These are phyloP conservation scores for Pheucticus melanocephalus DNA, from an alignment of 2,113 vertebrate genomes.

Conservation along the genomic window DNA sequence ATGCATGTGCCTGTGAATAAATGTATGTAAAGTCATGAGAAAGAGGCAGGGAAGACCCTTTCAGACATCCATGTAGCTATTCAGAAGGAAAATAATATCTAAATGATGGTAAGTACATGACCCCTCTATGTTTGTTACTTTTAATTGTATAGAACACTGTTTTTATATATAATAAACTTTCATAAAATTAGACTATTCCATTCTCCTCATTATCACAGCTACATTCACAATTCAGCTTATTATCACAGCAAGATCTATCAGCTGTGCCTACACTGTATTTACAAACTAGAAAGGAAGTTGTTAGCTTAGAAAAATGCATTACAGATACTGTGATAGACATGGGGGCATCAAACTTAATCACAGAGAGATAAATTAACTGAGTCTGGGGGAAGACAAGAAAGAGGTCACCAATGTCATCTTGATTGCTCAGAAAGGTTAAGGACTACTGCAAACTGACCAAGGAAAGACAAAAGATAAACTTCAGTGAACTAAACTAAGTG, in stretches of 20 bases:
- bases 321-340: not conserved
- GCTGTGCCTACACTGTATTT: slow-evolving; percentile 46
- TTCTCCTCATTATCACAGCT: slow-evolving; percentile 43
- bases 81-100: not conserved
- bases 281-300: slow-evolving; percentile 36
- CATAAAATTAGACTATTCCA: slow-evolving; percentile 13
- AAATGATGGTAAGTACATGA: not conserved
- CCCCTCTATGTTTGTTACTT: not conserved
- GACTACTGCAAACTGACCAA: not conserved
- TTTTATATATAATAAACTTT: not conserved
- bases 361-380: slow-evolving; percentile 17
- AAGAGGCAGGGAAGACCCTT: not conserved
- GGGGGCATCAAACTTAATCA: slow-evolving; percentile 30
- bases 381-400: not conserved
- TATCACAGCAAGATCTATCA: slow-evolving; percentile 47
- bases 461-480: not conserved
- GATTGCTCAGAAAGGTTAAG: slow-evolving; percentile 15
- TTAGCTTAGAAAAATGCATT: not conserved
- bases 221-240: slow-evolving; percentile 36
- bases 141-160: not conserved
- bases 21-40: not conserved
- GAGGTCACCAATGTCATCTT: not conserved
- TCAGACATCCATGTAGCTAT: not conserved
- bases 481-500: not conserved
- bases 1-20: accelerated